phyloP scores from a whole-genome alignment of 2,113 vertebrate genomes.

The Indicator maculatus region DNA sequence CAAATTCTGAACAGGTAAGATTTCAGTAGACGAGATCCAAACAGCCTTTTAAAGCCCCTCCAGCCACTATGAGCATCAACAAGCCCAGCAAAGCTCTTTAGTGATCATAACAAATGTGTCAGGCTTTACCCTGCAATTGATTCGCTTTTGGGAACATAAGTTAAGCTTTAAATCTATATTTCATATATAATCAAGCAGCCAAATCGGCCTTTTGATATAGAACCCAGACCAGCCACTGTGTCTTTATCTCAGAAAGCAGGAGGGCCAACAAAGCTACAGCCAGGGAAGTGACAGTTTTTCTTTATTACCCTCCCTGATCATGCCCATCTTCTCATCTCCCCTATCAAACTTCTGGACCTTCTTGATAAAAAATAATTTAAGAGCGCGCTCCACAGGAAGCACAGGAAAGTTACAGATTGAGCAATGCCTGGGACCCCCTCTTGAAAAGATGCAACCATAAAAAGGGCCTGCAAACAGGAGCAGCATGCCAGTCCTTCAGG shows the following conservation, averaged over 20 bases:
- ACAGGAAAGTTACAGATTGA: conserved; percentile 7
- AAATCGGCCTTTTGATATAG: conserved; percentile 71
- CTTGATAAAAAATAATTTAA: conserved; percentile 70
- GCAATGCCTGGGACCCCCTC: conserved; percentile 33
- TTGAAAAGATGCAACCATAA: not conserved
- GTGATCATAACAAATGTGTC: conserved; percentile 58
- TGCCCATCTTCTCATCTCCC: conserved; percentile 69
- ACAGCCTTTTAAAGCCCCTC: conserved; percentile 46
- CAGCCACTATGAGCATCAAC: conserved; percentile 16
- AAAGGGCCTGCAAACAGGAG: rapidly evolving
- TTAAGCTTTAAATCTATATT: conserved; percentile 74
- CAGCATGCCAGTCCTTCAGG: not conserved
- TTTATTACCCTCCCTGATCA: conserved; percentile 55
- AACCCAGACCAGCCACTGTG: conserved; percentile 49
- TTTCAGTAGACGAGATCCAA: conserved; percentile 10
- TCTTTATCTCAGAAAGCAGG: conserved; percentile 76
- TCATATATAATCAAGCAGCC: conserved; percentile 71
- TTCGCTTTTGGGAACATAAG: conserved; percentile 57
- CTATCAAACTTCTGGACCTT: conserved; percentile 72
- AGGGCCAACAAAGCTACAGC: conserved; percentile 66
- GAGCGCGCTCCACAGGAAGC: conserved; percentile 1
- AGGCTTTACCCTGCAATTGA: conserved; percentile 47
- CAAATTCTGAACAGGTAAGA: not conserved
- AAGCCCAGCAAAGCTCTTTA: conserved; percentile 49
- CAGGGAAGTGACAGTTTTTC: conserved; percentile 71